Evolutionary conservation across 2,113 vertebrate genomes (phyloP).

Genomic region (Larimichthys polyactis): DNA sequence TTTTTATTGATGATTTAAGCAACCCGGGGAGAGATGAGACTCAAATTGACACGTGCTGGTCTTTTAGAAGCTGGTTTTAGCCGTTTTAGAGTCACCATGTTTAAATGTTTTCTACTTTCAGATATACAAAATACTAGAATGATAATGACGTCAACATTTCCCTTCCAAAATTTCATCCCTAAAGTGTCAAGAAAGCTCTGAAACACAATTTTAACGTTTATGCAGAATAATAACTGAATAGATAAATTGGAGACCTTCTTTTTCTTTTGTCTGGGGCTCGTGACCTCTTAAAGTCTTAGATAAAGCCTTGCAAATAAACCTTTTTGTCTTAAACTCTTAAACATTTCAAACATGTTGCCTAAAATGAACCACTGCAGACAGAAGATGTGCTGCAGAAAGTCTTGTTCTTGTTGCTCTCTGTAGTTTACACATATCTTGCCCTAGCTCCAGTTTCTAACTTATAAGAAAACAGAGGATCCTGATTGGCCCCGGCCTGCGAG

Average conservation of each 20-base stretch:
- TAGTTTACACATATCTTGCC: not conserved
- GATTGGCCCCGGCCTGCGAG: not conserved
- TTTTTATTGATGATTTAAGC: not conserved
- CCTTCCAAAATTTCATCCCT: not conserved
- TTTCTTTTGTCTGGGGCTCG: not conserved
- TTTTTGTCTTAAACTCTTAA: not conserved
- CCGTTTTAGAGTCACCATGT: not conserved
- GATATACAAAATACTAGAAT: not conserved
- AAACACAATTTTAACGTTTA: not conserved
- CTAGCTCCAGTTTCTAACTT: not conserved
- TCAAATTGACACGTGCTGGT: not conserved
- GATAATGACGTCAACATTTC: rapidly evolving
- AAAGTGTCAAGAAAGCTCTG: not conserved
- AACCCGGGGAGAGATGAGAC: not conserved
- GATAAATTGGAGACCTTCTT: no score
- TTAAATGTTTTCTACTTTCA: not conserved
- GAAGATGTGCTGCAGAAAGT: not conserved
- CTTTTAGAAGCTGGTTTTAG: not conserved
- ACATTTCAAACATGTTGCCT: not conserved
- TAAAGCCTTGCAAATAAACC: not conserved
- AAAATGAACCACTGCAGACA: not conserved
- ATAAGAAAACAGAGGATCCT: not conserved
- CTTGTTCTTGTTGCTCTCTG: no score
- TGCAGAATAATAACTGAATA: not conserved
- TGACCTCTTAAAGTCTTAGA: not conserved